Evolutionary conservation across 1,140 invertebrate species (phyloP), one percentile per base, ranked within the genome.

Genomic region (Aphelenchoides fujianensis): DNA sequence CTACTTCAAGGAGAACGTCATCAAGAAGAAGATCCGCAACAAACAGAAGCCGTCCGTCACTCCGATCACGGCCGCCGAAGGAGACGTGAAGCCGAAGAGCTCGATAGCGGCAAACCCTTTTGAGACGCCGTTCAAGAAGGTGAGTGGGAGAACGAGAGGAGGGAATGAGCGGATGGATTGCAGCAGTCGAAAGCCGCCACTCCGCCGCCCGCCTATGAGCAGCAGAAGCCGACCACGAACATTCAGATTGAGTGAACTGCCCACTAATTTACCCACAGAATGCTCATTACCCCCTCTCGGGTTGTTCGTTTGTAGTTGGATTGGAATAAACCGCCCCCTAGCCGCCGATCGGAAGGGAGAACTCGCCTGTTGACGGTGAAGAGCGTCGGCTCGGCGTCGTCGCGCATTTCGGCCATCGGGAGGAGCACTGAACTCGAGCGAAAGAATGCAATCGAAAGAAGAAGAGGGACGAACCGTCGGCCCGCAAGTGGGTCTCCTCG

Each of bases 71-170:
- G 68, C 68, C 31, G 3, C 37, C 23, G 31, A 53, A 30, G 54
- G 69, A 53, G 37, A n/a, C 35, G 32, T 12, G 67, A 66, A 54
- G n/a, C 28, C 41, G 27, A 16, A 30, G 23, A 41, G 37, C 35
- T 70, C 62, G 55, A 68, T 76, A 3, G 71, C 67, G 30, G 61
- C 63, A 3, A 80, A 80, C 64, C 81, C 81, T 19, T 78, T 83
- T 62, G 55, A 32, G 23, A 81, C 55, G 30, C 80, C 73, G 16
- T 82, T 70, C 61, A 77, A 81, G 9, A 70, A 68, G 19, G 63
- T 72, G n/a, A n/a, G n/a, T n/a, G n/a, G n/a, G n/a, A n/a, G n/a
- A n/a, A n/a, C n/a, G n/a, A n/a, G n/a, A n/a, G n/a, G n/a, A n/a
- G n/a, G n/a, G n/a, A n/a, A n/a, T n/a, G n/a, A n/a, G n/a, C n/a